Base-by-base conservation (phyloP, 2,888 invertebrate genomes). In the Eupithecia centaureata region DNA sequence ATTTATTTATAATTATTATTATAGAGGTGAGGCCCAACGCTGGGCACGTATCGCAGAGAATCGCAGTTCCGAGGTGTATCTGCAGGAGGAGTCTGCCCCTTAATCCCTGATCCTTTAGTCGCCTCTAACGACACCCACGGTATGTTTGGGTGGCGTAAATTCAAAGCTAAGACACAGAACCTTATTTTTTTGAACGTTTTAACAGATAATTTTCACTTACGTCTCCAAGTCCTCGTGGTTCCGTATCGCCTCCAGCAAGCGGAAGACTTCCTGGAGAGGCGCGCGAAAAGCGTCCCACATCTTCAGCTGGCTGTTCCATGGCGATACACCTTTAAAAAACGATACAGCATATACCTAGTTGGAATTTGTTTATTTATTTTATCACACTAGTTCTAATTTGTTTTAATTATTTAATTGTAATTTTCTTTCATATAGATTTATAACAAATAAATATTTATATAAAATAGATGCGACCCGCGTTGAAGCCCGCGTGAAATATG, bases 221-320 rank as follows among this genome's bases (percentile, higher is more conserved):
- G 95, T 95, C 79, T 95, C 94, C 33, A 94, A 89, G 77, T 95
- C 95, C 82, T 97, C 96, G 87, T 97, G 97, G 89, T 98, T 97
- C 79, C 97, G 95, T 73, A 99, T 95, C 67, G 96, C 95, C 89
- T 98, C 97, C 63, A 98, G 86, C 73, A 99, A 91, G 84, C 97
- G 96, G 91, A 99, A 99, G 27, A 97, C 96, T 92, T 98, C 97
- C 80, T 96, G 96, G 0, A 99, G 92, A 2, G 99, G 98, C 7
- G 97, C 98, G 79, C 98, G 94, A 87, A 98, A 98, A 56, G 98
- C 98, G 94, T 99, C 99, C 84, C 96, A 96, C 79, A 98, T 93
- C 76, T 95, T 95, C 76, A 98, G 92, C 77, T 96, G 96, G 72
- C 95, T 94, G 66, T 95, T 95, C 98, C 98, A 99, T 65, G 98